These are phyloP conservation scores for Xyliphius kryptos DNA, from an alignment of 2,113 vertebrate genomes.

Conservation along the genomic window DNA sequence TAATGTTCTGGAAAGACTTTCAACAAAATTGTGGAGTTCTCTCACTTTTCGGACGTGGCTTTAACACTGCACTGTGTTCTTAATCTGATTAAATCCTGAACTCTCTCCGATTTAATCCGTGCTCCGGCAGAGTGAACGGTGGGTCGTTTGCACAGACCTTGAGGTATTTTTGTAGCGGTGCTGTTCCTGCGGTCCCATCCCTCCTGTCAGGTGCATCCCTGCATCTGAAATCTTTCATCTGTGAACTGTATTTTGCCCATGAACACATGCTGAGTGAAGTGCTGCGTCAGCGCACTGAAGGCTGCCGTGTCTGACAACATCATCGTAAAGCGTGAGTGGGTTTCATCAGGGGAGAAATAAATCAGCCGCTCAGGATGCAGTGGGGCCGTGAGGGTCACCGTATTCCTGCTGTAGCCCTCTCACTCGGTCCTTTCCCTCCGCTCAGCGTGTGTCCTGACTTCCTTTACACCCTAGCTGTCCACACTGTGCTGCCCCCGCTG, in stretches of 20 bases:
- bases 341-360: constrained; percentile 58
- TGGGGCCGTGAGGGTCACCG: constrained; percentile 48
- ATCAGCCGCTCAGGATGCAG: constrained; percentile 51
- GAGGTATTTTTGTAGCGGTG: no score
- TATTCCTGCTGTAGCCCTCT: constrained; percentile 59
- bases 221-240: neutral
- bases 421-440: constrained; percentile 11
- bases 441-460: constrained; percentile 30
- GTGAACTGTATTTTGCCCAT: neutral
- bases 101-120: no score
- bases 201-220: neutral
- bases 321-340: constrained; percentile 61
- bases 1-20: no score
- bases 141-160: no score
- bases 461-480: constrained; percentile 23
- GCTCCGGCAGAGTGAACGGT: no score
- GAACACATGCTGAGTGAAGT: constrained; percentile 31
- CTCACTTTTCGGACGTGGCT: no score
- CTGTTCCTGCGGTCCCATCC: no score
- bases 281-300: constrained; percentile 57
- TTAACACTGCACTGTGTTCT: no score
- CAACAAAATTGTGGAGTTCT: no score
- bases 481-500: neutral
- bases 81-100: no score
- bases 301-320: constrained; percentile 59